phyloP scores from a whole-genome alignment of 2,113 vertebrate species.

The Ivindomyrus marchei region DNA sequence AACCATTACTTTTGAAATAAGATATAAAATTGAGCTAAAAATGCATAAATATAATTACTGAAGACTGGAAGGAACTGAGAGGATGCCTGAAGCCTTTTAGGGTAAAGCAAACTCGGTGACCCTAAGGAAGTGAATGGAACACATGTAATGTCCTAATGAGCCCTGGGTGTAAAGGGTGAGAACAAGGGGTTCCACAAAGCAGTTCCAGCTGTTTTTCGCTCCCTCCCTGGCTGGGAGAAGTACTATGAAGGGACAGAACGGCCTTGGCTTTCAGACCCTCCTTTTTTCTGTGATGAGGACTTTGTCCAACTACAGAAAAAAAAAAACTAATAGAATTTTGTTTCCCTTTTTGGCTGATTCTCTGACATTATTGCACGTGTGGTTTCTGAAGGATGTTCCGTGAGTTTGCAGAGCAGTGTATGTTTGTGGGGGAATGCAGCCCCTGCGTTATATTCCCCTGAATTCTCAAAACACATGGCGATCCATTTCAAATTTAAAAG shows the following conservation, averaged over 20 bases:
- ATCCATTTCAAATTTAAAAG: constrained; percentile 1
- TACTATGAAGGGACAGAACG: not conserved
- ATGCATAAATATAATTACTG: not conserved
- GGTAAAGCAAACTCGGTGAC: not conserved
- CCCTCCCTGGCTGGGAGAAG: not conserved
- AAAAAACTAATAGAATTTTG: not conserved
- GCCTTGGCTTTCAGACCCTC: not conserved
- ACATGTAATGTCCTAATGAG: constrained; percentile 12
- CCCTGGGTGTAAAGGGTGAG: constrained; percentile 5
- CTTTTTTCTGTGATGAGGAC: not conserved
- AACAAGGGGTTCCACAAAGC: not conserved
- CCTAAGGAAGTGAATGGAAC: not conserved
- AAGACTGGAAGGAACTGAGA: not conserved
- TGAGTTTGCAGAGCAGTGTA: not conserved
- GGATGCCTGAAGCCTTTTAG: not conserved
- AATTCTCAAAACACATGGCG: not conserved
- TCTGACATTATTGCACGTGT: not conserved
- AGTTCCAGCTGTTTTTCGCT: not conserved
- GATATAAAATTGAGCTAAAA: not conserved
- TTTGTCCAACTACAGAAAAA: not conserved
- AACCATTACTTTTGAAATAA: not conserved
- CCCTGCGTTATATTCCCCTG: not conserved
- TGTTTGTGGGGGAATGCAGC: not conserved
- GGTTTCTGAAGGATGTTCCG: not conserved
- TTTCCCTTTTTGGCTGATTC: not conserved